phyloP scores from a whole-genome alignment of 2,797 vertebrate genomes.

The Hypotaenidia okinawae region DNA sequence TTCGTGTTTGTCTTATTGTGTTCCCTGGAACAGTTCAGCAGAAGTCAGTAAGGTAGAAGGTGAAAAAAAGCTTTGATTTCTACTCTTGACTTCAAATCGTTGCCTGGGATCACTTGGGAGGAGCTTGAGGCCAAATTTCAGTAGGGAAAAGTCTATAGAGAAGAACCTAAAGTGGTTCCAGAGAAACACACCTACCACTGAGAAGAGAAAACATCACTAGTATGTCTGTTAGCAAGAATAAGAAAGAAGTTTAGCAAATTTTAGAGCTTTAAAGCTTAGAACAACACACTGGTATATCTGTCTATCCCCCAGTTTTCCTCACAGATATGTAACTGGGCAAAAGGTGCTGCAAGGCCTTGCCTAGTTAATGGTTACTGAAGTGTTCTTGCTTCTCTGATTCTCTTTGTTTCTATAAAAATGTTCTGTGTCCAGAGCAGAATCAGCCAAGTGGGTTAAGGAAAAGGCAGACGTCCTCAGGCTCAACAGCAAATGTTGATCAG shows the following conservation, averaged over 20 bases:
- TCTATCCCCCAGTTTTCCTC: background rate
- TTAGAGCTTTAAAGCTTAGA: background rate
- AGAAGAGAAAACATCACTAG: background rate
- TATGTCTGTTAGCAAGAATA: background rate
- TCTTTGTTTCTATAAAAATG: background rate
- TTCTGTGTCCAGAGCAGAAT: background rate
- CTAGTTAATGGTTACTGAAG: background rate
- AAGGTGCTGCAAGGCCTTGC: background rate
- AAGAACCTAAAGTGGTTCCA: background rate
- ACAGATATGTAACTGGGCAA: background rate
- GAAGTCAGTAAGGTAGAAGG: background rate
- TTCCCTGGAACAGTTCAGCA: background rate
- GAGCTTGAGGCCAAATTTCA: background rate
- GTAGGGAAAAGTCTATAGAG: background rate
- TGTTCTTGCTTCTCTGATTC: background rate
- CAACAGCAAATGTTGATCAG: background rate
- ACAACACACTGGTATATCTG: background rate
- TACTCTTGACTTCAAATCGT: background rate
- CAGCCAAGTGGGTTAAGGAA: background rate
- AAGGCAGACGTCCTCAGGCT: background rate
- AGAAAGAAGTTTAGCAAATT: background rate
- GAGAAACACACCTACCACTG: background rate
- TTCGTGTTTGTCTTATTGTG: background rate
- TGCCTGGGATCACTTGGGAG: background rate
- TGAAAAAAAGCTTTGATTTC: background rate